Percentiles rank a stretch among this genome's conserved stretches.
Conservation (phyloP, 2,113 vertebrate species). For the Oryzias woworae region DNA sequence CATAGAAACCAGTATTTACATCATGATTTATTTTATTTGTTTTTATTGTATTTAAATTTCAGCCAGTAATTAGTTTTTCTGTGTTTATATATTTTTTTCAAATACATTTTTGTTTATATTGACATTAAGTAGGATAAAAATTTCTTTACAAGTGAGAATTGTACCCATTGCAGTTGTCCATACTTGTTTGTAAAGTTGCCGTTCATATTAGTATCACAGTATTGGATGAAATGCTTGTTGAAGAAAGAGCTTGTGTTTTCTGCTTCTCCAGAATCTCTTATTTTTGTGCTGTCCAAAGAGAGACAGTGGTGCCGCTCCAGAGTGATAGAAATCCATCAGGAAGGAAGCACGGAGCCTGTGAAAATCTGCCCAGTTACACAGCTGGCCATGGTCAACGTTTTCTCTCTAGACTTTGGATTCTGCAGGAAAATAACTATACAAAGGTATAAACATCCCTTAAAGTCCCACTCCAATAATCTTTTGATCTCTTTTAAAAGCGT, state of each 20-base stretch:
- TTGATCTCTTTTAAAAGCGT: too few species aligned
- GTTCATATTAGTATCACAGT: background rate
- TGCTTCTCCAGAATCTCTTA: conserved; percentile 70
- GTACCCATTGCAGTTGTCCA: too few species aligned
- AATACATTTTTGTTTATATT: too few species aligned
- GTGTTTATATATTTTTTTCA: too few species aligned
- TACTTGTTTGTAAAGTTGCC: too few species aligned
- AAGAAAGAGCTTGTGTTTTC: background rate
- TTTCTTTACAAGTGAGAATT: too few species aligned
- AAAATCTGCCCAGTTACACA: conserved; percentile 73
- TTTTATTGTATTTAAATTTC: background rate
- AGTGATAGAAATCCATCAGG: conserved; percentile 78
- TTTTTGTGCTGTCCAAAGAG: conserved; percentile 76
- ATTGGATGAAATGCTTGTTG: background rate
- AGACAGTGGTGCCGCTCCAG: conserved; percentile 83
- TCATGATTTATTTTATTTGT: background rate
- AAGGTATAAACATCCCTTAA: conserved; percentile 67
- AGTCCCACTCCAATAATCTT: too few species aligned
- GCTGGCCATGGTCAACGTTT: conserved; percentile 74
- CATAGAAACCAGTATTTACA: conserved; percentile 81
- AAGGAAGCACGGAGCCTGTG: conserved; percentile 51
- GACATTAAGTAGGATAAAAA: too few species aligned
- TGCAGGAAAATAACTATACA: conserved; percentile 70
- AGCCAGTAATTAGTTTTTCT: too few species aligned
- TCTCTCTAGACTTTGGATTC: conserved; percentile 84